Evolutionary conservation across 2,797 vertebrate genomes (phyloP), one percentile per base, ranked within the genome.

Genomic region (Muscicapa comitata): DNA sequence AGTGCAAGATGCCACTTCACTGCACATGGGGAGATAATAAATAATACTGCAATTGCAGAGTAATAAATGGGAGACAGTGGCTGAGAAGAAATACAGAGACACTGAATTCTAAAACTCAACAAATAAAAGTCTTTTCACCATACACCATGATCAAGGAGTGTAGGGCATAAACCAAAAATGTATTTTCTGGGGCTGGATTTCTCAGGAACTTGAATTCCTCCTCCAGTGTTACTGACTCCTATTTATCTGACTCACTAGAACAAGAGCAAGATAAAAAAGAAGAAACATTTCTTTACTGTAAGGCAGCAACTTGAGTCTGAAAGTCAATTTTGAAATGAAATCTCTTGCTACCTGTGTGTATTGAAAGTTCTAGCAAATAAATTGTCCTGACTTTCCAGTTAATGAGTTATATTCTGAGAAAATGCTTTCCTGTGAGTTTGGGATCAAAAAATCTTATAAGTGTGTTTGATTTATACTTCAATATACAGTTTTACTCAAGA

Each of bases 101-200:
- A 88, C 43, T 78, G 51, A 59, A 94, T 96, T 97, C 65, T 91
- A 73, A 94, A 96, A 93, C n/a, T 93, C 74, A 96, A 94, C 95
- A 94, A 97, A 88, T 94, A 85, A 72, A 94, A 88, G 76, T 50
- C 35, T 93, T 72, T 94, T 96, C 89, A 94, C 68, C 72, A 67
- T n/a, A 17, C n/a, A 35, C 35, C 35, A 9, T 94, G 59, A 93
- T 92, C 13, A 24, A 76, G 66, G 68, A 90, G 94, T 58, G 26
- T 24, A 78, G 12, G 31, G 28, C 15, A 93, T 75, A 88, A 81
- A 84, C 47, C 40, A 91, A 85, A 94, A 81, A 26, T 28, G 18
- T 63, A 54, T 91, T 94, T 93, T 89, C 68, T 62, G 77, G 11
- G 70, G 33, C 29, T 76, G 62, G 40, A 83, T 95, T 94, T 79